Evolutionary conservation across 1,140 invertebrate genomes (phyloP).

Genomic region (Drosophila paulistorum): DNA sequence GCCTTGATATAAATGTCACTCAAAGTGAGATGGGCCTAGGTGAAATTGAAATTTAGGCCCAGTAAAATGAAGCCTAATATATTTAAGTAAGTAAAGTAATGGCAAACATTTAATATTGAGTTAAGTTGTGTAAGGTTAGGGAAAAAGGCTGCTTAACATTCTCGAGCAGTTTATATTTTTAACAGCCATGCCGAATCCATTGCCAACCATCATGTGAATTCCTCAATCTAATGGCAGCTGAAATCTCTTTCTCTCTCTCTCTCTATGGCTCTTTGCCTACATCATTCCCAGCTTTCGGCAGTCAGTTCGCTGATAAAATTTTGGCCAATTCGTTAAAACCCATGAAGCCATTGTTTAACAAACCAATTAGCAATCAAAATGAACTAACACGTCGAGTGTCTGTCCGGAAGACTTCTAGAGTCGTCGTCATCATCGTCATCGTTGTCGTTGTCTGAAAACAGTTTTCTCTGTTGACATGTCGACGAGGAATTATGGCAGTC

Average conservation of each 20-base stretch:
- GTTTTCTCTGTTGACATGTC: conserved; percentile 69
- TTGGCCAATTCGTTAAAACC: conserved; percentile 81
- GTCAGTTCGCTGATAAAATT: conserved; percentile 63
- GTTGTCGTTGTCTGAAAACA: conserved; percentile 5
- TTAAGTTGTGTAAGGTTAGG: conserved; percentile 7
- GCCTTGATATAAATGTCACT: too few relatives aligned
- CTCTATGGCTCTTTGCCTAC: neutral
- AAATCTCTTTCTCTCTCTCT: too few relatives aligned
- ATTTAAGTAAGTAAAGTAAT: too few relatives aligned
- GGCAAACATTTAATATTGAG: too few relatives aligned
- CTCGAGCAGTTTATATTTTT: too few relatives aligned
- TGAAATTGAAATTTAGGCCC: neutral
- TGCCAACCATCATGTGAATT: too few relatives aligned
- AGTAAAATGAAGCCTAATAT: neutral
- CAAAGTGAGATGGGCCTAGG: too few relatives aligned
- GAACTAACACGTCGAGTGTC: conserved; percentile 70
- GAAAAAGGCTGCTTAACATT: too few relatives aligned
- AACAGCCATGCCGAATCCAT: too few relatives aligned
- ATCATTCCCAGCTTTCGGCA: conserved; percentile 3
- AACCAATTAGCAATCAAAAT: conserved; percentile 83
- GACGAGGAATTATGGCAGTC: conserved; percentile 75
- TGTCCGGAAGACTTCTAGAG: conserved; percentile 4
- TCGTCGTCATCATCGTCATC: neutral
- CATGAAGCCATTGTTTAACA: conserved; percentile 78
- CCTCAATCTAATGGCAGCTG: too few relatives aligned